Conservation (phyloP, 1,140 invertebrate genomes). For the Paracyclopina nana region DNA sequence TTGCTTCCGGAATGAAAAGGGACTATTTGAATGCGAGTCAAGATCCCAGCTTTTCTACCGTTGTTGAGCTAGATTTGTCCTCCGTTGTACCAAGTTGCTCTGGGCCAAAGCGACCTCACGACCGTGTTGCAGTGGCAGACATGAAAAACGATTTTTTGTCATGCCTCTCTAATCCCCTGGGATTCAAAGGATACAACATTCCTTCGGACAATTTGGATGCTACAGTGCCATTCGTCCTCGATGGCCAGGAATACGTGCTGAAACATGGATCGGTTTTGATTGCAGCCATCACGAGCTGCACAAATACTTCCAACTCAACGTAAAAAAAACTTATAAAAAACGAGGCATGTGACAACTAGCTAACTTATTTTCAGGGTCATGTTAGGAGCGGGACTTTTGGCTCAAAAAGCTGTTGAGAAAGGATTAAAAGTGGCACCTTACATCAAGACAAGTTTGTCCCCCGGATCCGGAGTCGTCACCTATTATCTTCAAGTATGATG, state of each 20-base stretch:
- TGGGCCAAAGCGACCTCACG: slow-evolving; percentile 90
- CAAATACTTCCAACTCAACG: slow-evolving; percentile 93
- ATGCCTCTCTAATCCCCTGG: slow-evolving; percentile 75
- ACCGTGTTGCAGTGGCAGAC: slow-evolving; percentile 65
- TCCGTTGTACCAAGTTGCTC: slow-evolving; percentile 84
- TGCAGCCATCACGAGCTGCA: slow-evolving; percentile 91
- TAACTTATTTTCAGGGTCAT: slow-evolving; percentile 13
- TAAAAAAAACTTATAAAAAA: slow-evolving; percentile 24
- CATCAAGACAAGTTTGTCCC: slow-evolving; percentile 88
- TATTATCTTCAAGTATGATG: slow-evolving; percentile 82
- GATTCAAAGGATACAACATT: slow-evolving; percentile 55
- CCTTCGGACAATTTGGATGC: slow-evolving; percentile 39
- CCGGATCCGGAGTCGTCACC: slow-evolving; percentile 90
- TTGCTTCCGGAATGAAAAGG: slow-evolving; percentile 55
- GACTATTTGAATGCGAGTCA: slow-evolving; percentile 53
- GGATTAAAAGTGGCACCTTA: slow-evolving; percentile 74
- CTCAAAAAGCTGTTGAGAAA: slow-evolving; percentile 79
- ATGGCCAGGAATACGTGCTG: slow-evolving; percentile 59
- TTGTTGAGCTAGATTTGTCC: slow-evolving; percentile 63
- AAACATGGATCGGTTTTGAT: slow-evolving; percentile 86
- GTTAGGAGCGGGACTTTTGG: slow-evolving; percentile 48
- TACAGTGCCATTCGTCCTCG: slow-evolving; percentile 50
- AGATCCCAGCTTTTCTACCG: slow-evolving; percentile 68
- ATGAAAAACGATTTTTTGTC: slow-evolving; percentile 75
- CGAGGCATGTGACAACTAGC: neutral